Base-by-base conservation (phyloP, 2,113 vertebrate genomes). In the Melanerpes formicivorus region DNA sequence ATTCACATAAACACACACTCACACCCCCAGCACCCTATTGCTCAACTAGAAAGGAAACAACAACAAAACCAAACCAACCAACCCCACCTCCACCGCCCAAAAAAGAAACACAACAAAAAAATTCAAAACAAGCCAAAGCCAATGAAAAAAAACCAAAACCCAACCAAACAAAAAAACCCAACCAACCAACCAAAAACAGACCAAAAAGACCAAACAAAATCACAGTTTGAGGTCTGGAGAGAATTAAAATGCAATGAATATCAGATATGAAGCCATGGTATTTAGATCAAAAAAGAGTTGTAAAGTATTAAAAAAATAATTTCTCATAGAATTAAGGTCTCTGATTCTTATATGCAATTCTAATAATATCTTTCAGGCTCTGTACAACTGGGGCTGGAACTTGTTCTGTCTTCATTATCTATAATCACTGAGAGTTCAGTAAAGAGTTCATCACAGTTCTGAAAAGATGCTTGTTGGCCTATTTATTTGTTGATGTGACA, bases 1-100 rank as follows among this genome's bases (percentile, higher is more conserved):
- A 13, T 3, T 40, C 3, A 17, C 7, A 16, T 14, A 9, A 2
- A 9, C 1, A 1, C 3, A 4, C 4, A 10, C 8, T 1, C 22
- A 16, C 7, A 65, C 26, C 0, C 4, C 4, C 3, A 84, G 9
- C 5, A 29, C 2, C 4, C 25, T 37, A 42, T 72, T 4, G 4
- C 2, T 10, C 13, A 46, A 3, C 0, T 6, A 42, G 71, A 76
- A 48, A 37, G 9, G 5, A 59, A 78, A 46, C 6, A 63, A 37
- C 7, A 67, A 26, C 6, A 70, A 54, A 44, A 44, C 42, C 15
- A 44, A 44, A 44, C 14, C 14, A 44, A 44, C 14, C 42, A 42
- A 42, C 42, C 42, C 42, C 42, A 44, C 40, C 40, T 11, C 11
- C 56, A 15, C 0, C 17, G 25, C 22, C 16, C 14, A 15, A 44